These are phyloP conservation scores for Sericinus montela DNA, from an alignment of 2,888 invertebrate genomes.

Conservation along the genomic window DNA sequence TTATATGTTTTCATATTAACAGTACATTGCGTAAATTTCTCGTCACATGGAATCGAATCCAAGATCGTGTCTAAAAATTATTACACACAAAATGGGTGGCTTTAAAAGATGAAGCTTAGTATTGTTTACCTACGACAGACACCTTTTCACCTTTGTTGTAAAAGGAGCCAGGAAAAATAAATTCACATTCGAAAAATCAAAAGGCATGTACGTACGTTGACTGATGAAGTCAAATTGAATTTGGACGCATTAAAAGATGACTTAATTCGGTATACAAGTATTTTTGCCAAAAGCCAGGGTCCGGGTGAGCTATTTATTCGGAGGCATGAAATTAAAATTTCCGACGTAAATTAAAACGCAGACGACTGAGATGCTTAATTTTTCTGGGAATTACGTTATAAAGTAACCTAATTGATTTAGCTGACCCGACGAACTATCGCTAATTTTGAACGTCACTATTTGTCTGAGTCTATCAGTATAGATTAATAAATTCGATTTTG, in stretches of 20 bases:
- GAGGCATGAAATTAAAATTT: not conserved
- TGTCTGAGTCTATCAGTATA: no score
- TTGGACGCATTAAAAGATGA: constrained; percentile 2
- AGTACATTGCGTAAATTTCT: no score
- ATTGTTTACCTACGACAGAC: not conserved
- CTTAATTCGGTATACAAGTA: constrained; percentile 10
- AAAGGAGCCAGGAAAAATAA: not conserved
- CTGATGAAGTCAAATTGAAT: constrained; percentile 11
- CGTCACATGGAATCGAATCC: not conserved
- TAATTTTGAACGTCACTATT: no score
- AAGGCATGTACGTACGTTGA: not conserved
- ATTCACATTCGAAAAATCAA: not conserved
- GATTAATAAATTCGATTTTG: no score
- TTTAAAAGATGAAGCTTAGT: not conserved
- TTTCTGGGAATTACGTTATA: not conserved
- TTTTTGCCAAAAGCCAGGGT: constrained; percentile 1
- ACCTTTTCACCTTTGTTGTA: not conserved
- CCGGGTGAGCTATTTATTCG: not conserved
- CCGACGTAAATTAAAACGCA: not conserved
- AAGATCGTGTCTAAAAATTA: not conserved
- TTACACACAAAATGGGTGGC: no score
- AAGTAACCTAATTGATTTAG: no score
- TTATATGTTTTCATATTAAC: no score
- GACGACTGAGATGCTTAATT: not conserved
- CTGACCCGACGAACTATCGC: no score